Percentiles rank a stretch among this genome's conserved stretches.
These are phyloP conservation scores for Urocynchramus pylzowi DNA, from an alignment of 2,113 vertebrate species.

Conservation along the genomic window DNA sequence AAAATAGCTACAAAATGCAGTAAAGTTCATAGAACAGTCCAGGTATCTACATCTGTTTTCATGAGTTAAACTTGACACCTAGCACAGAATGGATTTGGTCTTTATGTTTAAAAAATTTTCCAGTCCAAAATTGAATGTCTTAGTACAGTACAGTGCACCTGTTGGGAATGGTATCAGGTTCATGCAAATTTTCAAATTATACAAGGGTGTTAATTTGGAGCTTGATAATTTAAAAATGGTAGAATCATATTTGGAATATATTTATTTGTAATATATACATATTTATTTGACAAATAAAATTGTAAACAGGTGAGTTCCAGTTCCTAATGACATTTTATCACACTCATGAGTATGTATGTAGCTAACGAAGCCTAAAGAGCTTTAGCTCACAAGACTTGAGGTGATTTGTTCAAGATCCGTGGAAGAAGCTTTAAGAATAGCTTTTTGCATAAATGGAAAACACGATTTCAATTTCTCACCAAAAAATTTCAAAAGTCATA, in stretches of 20 bases:
- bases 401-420: neutral
- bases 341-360: neutral
- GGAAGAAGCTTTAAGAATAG: neutral
- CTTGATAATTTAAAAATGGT: neutral
- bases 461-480: neutral
- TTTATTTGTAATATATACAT: no score
- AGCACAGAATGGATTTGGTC: neutral
- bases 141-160: neutral
- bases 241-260: neutral
- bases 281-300: neutral
- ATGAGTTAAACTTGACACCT: neutral
- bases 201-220: neutral
- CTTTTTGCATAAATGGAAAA: neutral
- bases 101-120: neutral
- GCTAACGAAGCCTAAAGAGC: neutral
- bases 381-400: neutral
- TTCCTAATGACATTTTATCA: neutral
- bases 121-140: neutral
- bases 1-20: neutral
- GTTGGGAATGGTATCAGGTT: neutral
- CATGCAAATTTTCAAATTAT: neutral
- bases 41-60: neutral
- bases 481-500: neutral
- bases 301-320: neutral
- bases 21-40: neutral